Base-by-base conservation (phyloP, 2,113 vertebrate species). In the Chrysochloris asiatica region DNA sequence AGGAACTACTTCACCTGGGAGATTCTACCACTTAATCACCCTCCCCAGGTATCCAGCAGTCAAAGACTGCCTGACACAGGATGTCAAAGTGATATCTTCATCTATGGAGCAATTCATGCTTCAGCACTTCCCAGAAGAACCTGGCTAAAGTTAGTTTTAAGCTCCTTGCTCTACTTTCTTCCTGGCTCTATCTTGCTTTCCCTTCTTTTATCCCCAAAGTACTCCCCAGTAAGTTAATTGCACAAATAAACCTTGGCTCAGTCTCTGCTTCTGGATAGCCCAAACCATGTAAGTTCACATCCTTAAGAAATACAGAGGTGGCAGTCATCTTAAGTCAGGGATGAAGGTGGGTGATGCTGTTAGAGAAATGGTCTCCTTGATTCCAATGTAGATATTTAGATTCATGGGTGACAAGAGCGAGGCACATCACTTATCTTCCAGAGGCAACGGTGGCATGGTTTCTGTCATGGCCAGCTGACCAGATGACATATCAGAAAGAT, bases 1-100 rank as follows among this genome's bases (percentile, higher is more conserved):
- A 41, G 36, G 56, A 69, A 9, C 24, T 30, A 7, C 43, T n/a
- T 67, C 17, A 3, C 11, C 1, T 12, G 38, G 38, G 36, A 48
- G 30, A n/a, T 54, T 1, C 4, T 8, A 14, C 36, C 33, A n/a
- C 13, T 8, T 9, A 0, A 0, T 7, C 6, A 4, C 17, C 12
- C 54, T 83, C 13, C 1, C 1, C 26, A 19, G 7, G 7, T 26
- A 54, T 22, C 10, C 24, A 21, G 52, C 73, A 59, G 50, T 36
- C 86, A n/a, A 36, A 76, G n/a, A 65, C 33, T 24, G n/a, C 19
- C 30, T 10, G 56, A 41, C 4, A 10, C 45, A 38, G 3, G 6
- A 14, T 14, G 21, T 30, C 5, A 21, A 30, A 50, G 21, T 63
- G 41, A 24, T 8, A 41, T 10, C 17, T 71, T 10, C 22, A 8